phyloP scores from a whole-genome alignment of 2,888 invertebrate genomes.

The Rhorus exstirpatorius region DNA sequence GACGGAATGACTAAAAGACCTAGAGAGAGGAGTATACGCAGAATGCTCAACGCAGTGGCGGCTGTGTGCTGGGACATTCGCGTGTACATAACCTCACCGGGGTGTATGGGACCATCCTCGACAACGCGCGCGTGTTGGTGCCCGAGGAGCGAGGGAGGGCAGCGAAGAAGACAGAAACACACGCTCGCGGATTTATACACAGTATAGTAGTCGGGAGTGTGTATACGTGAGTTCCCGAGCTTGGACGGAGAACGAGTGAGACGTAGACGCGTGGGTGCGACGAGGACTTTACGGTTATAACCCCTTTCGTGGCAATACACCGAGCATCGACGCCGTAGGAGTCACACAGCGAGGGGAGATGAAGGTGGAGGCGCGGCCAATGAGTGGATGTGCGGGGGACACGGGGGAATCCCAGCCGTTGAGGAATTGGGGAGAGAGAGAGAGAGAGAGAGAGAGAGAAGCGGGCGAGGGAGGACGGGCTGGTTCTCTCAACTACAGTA shows the following conservation, averaged over 20 bases:
- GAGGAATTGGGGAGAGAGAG: slow-evolving; percentile 57
- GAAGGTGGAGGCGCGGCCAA: slow-evolving; percentile 75
- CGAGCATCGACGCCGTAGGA: slow-evolving; percentile 70
- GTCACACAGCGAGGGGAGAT: slow-evolving; percentile 45
- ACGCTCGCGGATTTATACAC: no score
- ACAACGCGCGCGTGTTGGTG: slow-evolving; percentile 15
- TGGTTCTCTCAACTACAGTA: slow-evolving; percentile 64
- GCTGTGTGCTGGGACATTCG: slow-evolving; percentile 45
- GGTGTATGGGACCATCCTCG: slow-evolving; percentile 1
- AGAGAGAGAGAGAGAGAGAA: background rate
- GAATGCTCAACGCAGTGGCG: slow-evolving; percentile 46
- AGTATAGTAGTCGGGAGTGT: background rate
- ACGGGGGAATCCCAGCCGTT: slow-evolving; percentile 47
- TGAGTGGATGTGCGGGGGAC: slow-evolving; percentile 59
- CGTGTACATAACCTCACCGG: slow-evolving; percentile 38
- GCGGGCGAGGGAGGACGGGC: slow-evolving; percentile 19
- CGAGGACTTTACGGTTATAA: slow-evolving; percentile 56
- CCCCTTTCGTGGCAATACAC: slow-evolving; percentile 64
- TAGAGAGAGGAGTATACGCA: slow-evolving; percentile 52
- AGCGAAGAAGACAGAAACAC: slow-evolving; percentile 30
- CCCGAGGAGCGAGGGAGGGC: slow-evolving; percentile 21
- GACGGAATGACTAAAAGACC: slow-evolving; percentile 71
- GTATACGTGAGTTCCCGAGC: slow-evolving; percentile 53
- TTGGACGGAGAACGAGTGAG: slow-evolving; percentile 57
- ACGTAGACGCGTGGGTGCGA: slow-evolving; percentile 66